Percentiles rank a stretch among this genome's conserved stretches.
Conservation (phyloP, 2,888 invertebrate species). For the Odontocerum albicorne region DNA sequence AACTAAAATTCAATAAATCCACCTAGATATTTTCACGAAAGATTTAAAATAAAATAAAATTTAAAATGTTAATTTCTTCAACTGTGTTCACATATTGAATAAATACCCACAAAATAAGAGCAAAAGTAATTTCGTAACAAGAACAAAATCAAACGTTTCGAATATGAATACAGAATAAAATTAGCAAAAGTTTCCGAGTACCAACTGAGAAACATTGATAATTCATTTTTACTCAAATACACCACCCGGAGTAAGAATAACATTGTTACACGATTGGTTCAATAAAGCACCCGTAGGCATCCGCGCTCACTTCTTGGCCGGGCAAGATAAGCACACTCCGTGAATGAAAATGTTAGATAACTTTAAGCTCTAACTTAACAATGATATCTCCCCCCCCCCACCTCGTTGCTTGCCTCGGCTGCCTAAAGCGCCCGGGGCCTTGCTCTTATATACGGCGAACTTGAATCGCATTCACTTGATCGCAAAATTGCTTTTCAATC, state of each 20-base stretch:
- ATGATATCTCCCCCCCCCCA: conserved; percentile 13
- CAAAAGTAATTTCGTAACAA: too few relatives aligned
- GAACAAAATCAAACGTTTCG: too few relatives aligned
- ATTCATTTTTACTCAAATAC: too few relatives aligned
- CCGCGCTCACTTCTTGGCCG: conserved; percentile 6
- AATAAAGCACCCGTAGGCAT: not conserved
- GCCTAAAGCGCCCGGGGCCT: not conserved
- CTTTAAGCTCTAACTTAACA: conserved; percentile 19
- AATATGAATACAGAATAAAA: too few relatives aligned
- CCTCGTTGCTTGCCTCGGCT: not conserved
- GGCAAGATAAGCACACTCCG: conserved; percentile 21
- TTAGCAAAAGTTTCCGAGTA: too few relatives aligned
- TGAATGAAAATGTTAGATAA: conserved; percentile 26
- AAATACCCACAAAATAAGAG: not conserved
- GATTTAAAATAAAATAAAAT: too few relatives aligned
- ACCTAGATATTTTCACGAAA: too few relatives aligned
- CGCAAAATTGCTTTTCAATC: conserved; percentile 12
- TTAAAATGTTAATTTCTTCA: not conserved
- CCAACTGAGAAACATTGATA: too few relatives aligned
- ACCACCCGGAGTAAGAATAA: too few relatives aligned
- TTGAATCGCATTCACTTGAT: conserved; percentile 14
- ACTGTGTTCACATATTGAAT: too few relatives aligned
- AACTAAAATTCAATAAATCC: too few relatives aligned
- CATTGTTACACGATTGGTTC: not conserved
- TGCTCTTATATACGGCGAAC: not conserved